Conservation (phyloP, 1,140 invertebrate species). For the Drosophila simulans region DNA sequence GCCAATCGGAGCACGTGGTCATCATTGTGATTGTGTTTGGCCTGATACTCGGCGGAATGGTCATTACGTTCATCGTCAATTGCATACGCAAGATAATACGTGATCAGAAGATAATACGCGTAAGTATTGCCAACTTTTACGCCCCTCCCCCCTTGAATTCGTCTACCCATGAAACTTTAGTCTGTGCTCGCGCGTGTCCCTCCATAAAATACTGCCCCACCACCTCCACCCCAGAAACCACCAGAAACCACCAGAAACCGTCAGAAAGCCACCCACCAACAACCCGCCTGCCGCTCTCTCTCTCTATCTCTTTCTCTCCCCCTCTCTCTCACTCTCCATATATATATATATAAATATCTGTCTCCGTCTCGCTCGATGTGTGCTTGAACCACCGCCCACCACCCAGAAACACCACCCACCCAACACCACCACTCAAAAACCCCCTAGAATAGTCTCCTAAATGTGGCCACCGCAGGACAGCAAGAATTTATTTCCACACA, state of each 20-base stretch:
- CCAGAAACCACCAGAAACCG: conserved; percentile 3
- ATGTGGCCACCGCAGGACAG: conserved; percentile 36
- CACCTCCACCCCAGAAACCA: background rate
- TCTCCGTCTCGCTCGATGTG: conserved; percentile 50
- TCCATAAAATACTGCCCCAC: conserved; percentile 15
- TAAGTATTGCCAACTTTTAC: conserved; percentile 83
- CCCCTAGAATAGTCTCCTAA: conserved; percentile 34
- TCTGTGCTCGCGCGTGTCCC: conserved; percentile 30
- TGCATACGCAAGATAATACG: conserved; percentile 92
- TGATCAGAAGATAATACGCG: conserved; percentile 93
- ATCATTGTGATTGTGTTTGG: conserved; percentile 96
- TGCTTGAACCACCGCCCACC: conserved; percentile 44
- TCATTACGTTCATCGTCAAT: conserved; percentile 93
- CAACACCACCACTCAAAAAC: background rate
- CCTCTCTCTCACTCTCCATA: conserved; percentile 15
- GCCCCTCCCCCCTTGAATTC: no score
- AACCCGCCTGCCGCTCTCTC: conserved; percentile 34
- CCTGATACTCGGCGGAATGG: conserved; percentile 94
- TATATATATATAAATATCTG: conserved; percentile 1
- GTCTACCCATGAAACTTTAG: conserved; percentile 5
- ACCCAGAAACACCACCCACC: background rate
- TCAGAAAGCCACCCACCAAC: conserved; percentile 15
- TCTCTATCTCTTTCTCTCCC: conserved; percentile 19
- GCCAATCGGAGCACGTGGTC: conserved; percentile 89
- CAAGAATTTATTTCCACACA: conserved; percentile 30